phyloP scores from a whole-genome alignment of 1,140 invertebrate genomes.

The Schlechtendalia chinensis region DNA sequence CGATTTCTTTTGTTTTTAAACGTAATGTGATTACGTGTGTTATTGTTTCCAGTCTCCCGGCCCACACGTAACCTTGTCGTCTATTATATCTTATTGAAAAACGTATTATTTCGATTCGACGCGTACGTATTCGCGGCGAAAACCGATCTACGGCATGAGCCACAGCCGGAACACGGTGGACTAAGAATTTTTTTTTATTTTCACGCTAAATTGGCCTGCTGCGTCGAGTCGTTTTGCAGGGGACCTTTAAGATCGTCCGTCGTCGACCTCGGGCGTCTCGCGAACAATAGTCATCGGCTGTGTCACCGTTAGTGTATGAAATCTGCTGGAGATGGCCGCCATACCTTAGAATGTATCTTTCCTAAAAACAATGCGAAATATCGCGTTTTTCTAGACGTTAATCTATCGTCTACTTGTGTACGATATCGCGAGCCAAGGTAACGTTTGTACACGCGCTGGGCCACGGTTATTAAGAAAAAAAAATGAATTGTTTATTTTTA shows the following conservation, averaged over 20 bases:
- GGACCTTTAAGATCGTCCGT: background rate
- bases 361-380: background rate
- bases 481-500: too few species aligned
- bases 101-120: background rate
- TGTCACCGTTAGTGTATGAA: background rate
- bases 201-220: background rate
- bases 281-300: background rate
- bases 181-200: background rate
- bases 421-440: background rate
- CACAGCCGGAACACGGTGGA: background rate
- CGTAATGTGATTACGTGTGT: background rate
- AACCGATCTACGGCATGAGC: background rate
- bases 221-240: background rate
- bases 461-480: too few species aligned
- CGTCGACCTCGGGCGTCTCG: background rate
- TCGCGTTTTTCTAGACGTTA: background rate
- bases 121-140: background rate
- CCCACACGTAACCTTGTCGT: slow-evolving; percentile 21
- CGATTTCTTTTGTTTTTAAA: slow-evolving; percentile 9
- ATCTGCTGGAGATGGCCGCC: background rate
- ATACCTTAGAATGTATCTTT: background rate
- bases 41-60: background rate
- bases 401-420: background rate
- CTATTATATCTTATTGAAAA: background rate
- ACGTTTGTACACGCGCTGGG: background rate